Base-by-base conservation (phyloP, 2,888 invertebrate genomes). In the Amphimallon solstitiale region DNA sequence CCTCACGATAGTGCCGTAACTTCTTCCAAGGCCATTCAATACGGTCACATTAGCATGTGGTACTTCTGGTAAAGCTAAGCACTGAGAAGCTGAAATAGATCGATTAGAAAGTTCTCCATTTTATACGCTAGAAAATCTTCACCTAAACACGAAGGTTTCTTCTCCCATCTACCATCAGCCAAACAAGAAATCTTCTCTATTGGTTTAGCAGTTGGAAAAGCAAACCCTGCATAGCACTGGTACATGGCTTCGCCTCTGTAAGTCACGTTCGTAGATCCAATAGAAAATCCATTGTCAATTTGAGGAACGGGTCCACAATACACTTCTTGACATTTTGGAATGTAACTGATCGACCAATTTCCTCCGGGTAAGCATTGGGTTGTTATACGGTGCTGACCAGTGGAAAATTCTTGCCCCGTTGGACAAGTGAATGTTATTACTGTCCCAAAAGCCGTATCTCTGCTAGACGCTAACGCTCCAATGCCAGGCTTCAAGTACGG, bases 271-370 rank as follows among this genome's bases (percentile, higher is more conserved):
- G 95, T 92, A 0, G 97, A 95, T 51, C 94, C 95, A 79, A 95
- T 95, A 1, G 97, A 97, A 83, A 97, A 97, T 51, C 97, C 97
- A 80, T 97, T 98, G 78, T 96, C 95, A 70, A 98, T 98, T 86
- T 98, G 98, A 63, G 97, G 97, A 51, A 98, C 97, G 19, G 97
- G 97, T 63, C 97, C 97, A 81, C 98, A 98, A 81, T 97, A 98
- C 17, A 95, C 95, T 89, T 95, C 95, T 88, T 96, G 96, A 80
- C 96, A 96, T 80, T 91, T 92, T 9, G 96, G 95, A 78, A 96
- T 94, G 81, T 95, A 95, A 64, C 91, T 92, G 21, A 92, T 88
- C 38, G 95, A 95, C 96, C 96, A 97, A 80, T 93, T 92, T 72
- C 96, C 96, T 73, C 96, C 93, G 71, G 92, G 92, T 77, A 91